phyloP scores from a whole-genome alignment of 2,888 invertebrate genomes.

The Ypsolopha scabrella region DNA sequence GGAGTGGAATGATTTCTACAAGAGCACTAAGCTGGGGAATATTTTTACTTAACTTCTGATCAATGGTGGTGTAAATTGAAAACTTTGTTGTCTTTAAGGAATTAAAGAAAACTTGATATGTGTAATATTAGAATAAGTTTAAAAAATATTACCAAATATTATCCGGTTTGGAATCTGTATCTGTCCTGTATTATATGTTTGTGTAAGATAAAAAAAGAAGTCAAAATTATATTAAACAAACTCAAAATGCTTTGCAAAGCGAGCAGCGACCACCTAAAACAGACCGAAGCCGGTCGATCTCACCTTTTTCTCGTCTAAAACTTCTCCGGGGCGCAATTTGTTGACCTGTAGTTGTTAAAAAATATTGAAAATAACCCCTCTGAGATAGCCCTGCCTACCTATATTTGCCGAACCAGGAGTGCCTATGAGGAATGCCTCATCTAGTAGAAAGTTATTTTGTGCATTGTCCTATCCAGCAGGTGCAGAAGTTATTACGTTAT shows the following conservation, averaged over 20 bases:
- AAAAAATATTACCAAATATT: no score
- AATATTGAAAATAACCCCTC: constrained; percentile 57
- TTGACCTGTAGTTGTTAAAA: constrained; percentile 75
- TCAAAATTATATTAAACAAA: constrained; percentile 21
- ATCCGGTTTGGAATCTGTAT: no score
- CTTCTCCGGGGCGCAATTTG: constrained; percentile 95
- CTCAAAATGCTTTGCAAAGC: constrained; percentile 65
- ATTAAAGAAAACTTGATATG: no score
- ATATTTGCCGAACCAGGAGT: constrained; percentile 55
- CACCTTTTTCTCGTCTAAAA: constrained; percentile 95
- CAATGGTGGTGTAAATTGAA: no score
- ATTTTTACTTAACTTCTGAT: no score
- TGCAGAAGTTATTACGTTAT: constrained; percentile 61
- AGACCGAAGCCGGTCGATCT: constrained; percentile 68
- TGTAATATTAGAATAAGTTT: no score
- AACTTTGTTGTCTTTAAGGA: no score
- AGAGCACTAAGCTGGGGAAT: no score
- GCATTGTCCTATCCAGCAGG: constrained; percentile 47
- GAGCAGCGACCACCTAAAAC: constrained; percentile 65
- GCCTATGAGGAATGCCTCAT: constrained; percentile 19
- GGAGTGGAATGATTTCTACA: no score
- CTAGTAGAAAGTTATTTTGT: constrained; percentile 33
- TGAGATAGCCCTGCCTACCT: constrained; percentile 35
- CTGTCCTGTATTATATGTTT: neutral
- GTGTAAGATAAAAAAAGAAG: constrained; percentile 18